A percentile compares a stretch with the other conserved stretches of the same genome.
Evolutionary conservation across 2,797 vertebrate genomes (phyloP).

Genomic region (Lycodopsis pacificus): DNA sequence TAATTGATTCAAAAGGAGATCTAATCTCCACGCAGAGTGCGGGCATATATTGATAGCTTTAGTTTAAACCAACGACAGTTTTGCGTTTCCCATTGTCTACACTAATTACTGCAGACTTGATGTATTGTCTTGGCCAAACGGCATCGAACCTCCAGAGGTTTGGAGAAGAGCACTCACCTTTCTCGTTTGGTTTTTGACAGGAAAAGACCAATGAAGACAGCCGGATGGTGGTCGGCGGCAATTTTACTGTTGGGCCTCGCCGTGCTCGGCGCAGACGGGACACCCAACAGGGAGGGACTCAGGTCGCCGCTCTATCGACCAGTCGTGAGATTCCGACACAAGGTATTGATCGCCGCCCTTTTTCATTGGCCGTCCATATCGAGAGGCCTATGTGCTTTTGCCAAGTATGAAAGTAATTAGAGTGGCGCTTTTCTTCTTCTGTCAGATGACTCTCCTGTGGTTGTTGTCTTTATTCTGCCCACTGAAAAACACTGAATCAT

Average conservation of each 20-base stretch:
- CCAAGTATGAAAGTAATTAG: constrained; percentile 74
- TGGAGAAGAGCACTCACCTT: constrained; percentile 53
- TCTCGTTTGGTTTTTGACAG: constrained; percentile 80
- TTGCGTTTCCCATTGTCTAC: constrained; percentile 70
- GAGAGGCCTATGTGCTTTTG: constrained; percentile 50
- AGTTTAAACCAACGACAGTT: constrained; percentile 77
- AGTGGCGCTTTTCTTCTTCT: constrained; percentile 39
- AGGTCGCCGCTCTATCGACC: constrained; percentile 85
- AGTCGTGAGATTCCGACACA: constrained; percentile 91
- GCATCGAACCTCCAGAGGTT: constrained; percentile 54
- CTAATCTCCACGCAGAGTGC: constrained; percentile 73
- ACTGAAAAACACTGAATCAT: constrained; percentile 67
- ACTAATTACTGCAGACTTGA: constrained; percentile 80
- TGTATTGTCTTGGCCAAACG: constrained; percentile 68
- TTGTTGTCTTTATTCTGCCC: constrained; percentile 58
- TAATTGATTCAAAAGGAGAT: constrained; percentile 84
- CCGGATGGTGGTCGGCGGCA: constrained; percentile 83
- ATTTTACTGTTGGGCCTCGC: constrained; percentile 85
- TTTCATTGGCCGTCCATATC: constrained; percentile 66
- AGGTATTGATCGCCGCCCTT: constrained; percentile 86
- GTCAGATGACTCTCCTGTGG: constrained; percentile 50
- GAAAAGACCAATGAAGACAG: constrained; percentile 86
- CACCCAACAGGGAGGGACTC: constrained; percentile 86
- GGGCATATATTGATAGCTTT: constrained; percentile 79
- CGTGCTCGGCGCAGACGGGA: constrained; percentile 82